Evolutionary conservation across 2,888 invertebrate species (phyloP).

Genomic region (Cerceris rybyensis): DNA sequence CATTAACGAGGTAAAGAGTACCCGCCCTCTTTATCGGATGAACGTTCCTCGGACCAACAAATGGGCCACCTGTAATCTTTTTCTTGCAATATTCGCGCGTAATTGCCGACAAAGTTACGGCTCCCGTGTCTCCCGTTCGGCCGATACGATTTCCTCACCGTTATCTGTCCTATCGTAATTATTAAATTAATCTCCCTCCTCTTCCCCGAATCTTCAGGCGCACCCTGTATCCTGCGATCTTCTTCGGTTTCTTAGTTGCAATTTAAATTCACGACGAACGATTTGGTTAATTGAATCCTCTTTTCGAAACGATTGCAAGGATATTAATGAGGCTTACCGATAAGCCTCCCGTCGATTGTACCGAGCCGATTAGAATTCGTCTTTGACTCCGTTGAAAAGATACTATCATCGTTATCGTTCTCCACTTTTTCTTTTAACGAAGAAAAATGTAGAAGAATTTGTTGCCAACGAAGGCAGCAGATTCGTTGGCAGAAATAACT

Average conservation of each 20-base stretch:
- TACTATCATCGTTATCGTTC: too few relatives aligned
- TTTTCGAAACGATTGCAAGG: too few relatives aligned
- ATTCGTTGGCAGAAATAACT: slow-evolving; percentile 13
- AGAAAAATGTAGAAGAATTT: neutral
- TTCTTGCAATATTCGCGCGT: slow-evolving; percentile 47
- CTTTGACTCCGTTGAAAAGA: too few relatives aligned
- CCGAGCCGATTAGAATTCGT: too few relatives aligned
- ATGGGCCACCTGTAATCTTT: slow-evolving; percentile 57
- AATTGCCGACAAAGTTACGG: slow-evolving; percentile 48
- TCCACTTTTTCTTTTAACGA: neutral
- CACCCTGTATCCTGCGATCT: neutral
- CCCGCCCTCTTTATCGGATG: slow-evolving; percentile 62
- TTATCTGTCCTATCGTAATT: slow-evolving; percentile 47
- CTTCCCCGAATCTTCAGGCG: neutral
- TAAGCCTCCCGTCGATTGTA: too few relatives aligned
- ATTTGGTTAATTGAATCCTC: too few relatives aligned
- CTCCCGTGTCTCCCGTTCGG: neutral
- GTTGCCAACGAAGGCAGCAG: slow-evolving; percentile 5
- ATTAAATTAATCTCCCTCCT: slow-evolving; percentile 32
- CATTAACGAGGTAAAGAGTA: slow-evolving; percentile 57
- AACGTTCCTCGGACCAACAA: slow-evolving; percentile 35
- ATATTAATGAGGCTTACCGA: too few relatives aligned
- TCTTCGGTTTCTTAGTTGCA: neutral
- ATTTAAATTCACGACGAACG: neutral
- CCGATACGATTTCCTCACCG: slow-evolving; percentile 18